A percentile compares a stretch with the other conserved stretches of the same genome.
These are phyloP conservation scores for Laupala kohalensis DNA, from an alignment of 1,140 invertebrate genomes.

Conservation along the genomic window DNA sequence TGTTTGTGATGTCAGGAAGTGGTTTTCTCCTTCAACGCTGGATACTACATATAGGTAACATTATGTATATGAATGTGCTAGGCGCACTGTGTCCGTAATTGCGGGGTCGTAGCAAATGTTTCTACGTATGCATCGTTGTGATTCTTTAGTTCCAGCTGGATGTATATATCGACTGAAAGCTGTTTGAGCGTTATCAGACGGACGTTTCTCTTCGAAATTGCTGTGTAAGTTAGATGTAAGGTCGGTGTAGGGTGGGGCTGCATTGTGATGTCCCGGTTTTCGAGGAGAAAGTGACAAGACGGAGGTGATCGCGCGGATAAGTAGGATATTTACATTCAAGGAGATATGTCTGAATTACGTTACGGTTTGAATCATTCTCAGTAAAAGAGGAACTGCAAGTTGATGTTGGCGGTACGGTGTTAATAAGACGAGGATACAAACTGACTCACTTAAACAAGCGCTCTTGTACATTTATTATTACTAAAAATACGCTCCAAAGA, in stretches of 20 bases:
- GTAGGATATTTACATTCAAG: neutral
- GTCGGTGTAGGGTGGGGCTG: neutral
- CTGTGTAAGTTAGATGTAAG: neutral
- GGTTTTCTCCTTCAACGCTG: neutral
- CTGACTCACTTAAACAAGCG: too few species aligned
- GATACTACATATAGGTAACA: neutral
- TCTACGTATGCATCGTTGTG: neutral
- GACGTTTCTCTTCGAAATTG: neutral
- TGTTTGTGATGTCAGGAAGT: neutral
- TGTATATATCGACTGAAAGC: neutral
- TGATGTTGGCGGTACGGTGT: too few species aligned
- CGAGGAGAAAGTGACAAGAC: neutral
- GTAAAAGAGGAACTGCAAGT: too few species aligned
- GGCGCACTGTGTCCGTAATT: neutral
- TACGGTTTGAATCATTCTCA: neutral
- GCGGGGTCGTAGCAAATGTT: neutral
- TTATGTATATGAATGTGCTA: neutral
- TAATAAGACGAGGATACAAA: too few species aligned
- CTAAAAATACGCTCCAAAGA: too few species aligned
- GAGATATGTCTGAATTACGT: neutral
- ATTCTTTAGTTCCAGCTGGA: neutral
- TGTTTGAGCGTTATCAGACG: neutral
- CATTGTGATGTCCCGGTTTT: neutral
- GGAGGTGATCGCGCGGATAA: neutral
- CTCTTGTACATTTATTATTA: too few species aligned